Evolutionary conservation across 1,140 invertebrate species (phyloP), one percentile per base, ranked within the genome.

Genomic region (Cecropterus lyciades): DNA sequence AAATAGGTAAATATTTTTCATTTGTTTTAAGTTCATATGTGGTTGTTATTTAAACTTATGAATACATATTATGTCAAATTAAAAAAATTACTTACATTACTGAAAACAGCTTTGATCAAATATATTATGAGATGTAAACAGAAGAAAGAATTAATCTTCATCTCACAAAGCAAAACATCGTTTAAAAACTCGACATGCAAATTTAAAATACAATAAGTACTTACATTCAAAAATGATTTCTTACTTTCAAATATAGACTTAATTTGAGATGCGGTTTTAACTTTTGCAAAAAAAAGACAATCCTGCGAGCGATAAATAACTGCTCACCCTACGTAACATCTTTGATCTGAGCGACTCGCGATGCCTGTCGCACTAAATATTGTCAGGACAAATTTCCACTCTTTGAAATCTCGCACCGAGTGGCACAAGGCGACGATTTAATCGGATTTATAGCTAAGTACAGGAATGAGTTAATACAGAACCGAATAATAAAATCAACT

Each of bases 341-440:
- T 89, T 89, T 87, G 84, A 89, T 83, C 80, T 87, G 71, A 16
- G 67, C 72, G 70, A 65, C 77, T 77, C 73, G 69, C 73, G 71
- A 66, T 48, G 45, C 40, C 77, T 73, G 80, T 75, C 79, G 67
- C 75, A 73, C 62, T 89, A 89, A 89, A 89, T 89, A 79, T 78
- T 82, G 84, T 86, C 82, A 77, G 73, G 87, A 89, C 85, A 88
- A 89, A 89, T 89, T 87, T 85, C 81, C 70, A 84, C 75, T 84
- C 84, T 87, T 87, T 89, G 84, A 89, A 85, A 87, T 85, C 73
- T 69, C 53, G 62, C 71, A 49, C 20, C 71, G 69, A 70, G 75
- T 66, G 70, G 57, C 52, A 75, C 49, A 65, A 69, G 69, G 64
- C 69, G 78, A 64, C 75, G 77, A 77, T 82, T 82, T 79, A 80